Evolutionary conservation across 2,113 vertebrate genomes (phyloP).

Genomic region (Pitta sordida): DNA sequence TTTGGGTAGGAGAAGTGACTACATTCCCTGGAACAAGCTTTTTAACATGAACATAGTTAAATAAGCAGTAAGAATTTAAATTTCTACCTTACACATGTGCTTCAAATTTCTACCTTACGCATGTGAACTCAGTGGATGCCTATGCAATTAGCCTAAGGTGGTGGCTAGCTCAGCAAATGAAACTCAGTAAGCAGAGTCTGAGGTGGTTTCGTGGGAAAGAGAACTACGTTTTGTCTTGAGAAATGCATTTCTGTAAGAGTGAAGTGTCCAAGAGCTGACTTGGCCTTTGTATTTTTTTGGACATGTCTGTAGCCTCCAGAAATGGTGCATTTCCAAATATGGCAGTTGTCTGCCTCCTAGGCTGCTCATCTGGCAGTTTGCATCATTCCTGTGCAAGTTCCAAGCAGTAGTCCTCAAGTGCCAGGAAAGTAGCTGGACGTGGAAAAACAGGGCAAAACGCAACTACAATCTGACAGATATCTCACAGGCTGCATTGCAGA

Average conservation of each 20-base stretch:
- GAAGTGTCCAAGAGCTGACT: background rate
- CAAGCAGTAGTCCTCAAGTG: background rate
- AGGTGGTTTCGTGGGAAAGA: background rate
- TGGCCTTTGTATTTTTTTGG: background rate
- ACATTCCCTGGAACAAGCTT: background rate
- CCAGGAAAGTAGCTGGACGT: constrained; percentile 41
- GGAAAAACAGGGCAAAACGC: background rate
- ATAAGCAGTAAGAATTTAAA: background rate
- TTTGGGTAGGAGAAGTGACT: background rate
- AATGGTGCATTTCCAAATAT: constrained; percentile 37
- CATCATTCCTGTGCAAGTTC: background rate
- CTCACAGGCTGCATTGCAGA: background rate
- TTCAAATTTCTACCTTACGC: background rate
- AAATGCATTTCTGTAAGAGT: background rate
- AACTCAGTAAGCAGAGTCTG: background rate
- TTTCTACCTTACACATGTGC: background rate
- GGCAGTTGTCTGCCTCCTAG: background rate
- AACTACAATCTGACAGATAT: background rate
- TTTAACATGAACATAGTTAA: background rate
- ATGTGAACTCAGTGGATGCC: background rate
- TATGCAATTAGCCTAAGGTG: background rate
- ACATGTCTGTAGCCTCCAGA: constrained; percentile 22
- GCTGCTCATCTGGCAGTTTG: background rate
- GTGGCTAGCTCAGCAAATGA: background rate
- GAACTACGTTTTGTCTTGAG: background rate